phyloP scores from a whole-genome alignment of 2,888 invertebrate genomes.

The Parnassius orleans region DNA sequence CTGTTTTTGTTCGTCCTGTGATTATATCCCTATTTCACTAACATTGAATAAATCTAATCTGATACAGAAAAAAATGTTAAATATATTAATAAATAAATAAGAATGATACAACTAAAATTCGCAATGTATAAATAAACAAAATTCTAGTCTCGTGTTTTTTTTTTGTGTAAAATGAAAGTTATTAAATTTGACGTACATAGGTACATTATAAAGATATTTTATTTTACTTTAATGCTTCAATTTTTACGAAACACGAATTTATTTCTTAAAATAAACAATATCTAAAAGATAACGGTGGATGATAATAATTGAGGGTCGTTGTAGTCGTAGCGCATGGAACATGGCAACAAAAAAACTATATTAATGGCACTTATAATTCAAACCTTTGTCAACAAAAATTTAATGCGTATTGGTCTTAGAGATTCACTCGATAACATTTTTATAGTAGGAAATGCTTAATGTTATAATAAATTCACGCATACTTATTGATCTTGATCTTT shows the following conservation, averaged over 20 bases:
- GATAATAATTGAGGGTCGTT: slow-evolving; percentile 24
- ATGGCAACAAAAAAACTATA: slow-evolving; percentile 37
- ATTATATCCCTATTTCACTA: too few relatives aligned
- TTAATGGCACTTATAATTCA: slow-evolving; percentile 43
- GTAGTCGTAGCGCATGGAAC: slow-evolving; percentile 29
- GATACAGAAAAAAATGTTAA: too few relatives aligned
- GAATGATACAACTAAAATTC: too few relatives aligned
- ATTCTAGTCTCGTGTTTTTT: too few relatives aligned
- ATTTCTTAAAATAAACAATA: not conserved
- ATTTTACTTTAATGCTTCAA: too few relatives aligned
- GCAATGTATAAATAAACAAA: too few relatives aligned
- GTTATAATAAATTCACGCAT: slow-evolving; percentile 2
- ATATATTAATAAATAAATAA: too few relatives aligned
- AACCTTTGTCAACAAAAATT: slow-evolving; percentile 38
- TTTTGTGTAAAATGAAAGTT: too few relatives aligned
- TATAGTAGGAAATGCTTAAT: slow-evolving; percentile 7
- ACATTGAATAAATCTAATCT: too few relatives aligned
- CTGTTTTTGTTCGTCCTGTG: too few relatives aligned
- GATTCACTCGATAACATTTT: slow-evolving; percentile 19
- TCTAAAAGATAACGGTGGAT: not conserved
- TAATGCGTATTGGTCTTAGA: slow-evolving; percentile 21
- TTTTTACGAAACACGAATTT: too few relatives aligned
- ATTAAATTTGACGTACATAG: not conserved
- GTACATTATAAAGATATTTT: too few relatives aligned
- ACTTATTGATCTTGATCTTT: slow-evolving; percentile 2